Percentiles rank a stretch among this genome's conserved stretches.
phyloP scores from a whole-genome alignment of 2,113 vertebrate genomes.

The Ovis canadensis region DNA sequence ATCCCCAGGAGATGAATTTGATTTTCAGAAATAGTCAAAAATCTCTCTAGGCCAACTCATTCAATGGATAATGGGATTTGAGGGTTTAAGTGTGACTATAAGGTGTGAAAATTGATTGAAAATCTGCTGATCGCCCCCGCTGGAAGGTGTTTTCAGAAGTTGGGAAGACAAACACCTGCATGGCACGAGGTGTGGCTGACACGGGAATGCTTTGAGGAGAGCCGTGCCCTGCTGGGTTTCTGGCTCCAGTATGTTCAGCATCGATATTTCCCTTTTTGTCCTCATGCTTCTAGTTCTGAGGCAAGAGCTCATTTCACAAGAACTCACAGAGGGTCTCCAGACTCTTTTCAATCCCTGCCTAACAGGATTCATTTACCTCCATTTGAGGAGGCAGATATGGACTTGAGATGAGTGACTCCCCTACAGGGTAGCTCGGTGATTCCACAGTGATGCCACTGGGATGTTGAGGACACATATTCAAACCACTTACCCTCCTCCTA shows the following conservation, averaged over 20 bases:
- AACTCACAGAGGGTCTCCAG: background rate
- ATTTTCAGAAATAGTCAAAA: slow-evolving; percentile 44
- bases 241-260: no score
- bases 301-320: background rate
- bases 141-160: background rate
- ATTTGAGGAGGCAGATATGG: background rate
- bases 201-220: fast-evolving
- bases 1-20: slow-evolving; percentile 36
- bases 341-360: background rate
- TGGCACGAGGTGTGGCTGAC: background rate
- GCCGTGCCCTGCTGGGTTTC: fast-evolving
- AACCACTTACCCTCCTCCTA: background rate
- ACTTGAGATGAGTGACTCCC: background rate
- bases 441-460: background rate
- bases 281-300: background rate
- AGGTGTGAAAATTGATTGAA: background rate
- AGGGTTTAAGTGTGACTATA: background rate
- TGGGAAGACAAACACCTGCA: background rate
- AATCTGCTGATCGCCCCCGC: background rate
- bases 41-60: background rate
- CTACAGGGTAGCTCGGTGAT: background rate
- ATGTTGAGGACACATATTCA: background rate
- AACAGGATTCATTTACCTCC: background rate
- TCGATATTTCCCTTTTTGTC: background rate
- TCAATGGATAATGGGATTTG: slow-evolving; percentile 24